phyloP scores from a whole-genome alignment of 2,797 vertebrate species.

The Enteromius paludinosus region DNA sequence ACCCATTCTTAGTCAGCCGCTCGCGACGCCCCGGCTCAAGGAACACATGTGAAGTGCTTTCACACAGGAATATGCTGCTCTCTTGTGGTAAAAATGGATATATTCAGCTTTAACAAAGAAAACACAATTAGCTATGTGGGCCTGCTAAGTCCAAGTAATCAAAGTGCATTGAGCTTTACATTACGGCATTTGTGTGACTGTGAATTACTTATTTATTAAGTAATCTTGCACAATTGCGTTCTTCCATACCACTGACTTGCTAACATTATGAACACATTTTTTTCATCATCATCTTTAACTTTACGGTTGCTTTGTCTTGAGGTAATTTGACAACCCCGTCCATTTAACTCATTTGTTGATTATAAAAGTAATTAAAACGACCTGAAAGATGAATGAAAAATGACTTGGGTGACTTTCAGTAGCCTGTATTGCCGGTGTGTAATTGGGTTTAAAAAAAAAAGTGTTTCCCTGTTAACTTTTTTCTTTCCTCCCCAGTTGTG shows the following conservation, averaged over 20 bases:
- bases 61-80: slow-evolving; percentile 42
- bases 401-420: neutral
- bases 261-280: neutral
- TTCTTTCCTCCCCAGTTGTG: neutral
- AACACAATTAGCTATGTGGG: neutral
- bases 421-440: neutral
- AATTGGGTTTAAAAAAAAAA: neutral
- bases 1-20: neutral
- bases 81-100: slow-evolving; percentile 42
- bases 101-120: neutral
- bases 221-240: neutral
- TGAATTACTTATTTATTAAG: neutral
- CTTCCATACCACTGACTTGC: neutral
- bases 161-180: neutral
- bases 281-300: neutral
- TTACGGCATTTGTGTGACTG: neutral
- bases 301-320: neutral
- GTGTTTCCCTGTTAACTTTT: neutral
- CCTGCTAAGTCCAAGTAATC: neutral
- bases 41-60: neutral
- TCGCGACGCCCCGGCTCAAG: neutral
- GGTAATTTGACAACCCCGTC: neutral
- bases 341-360: neutral
- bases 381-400: neutral
- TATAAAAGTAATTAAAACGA: neutral